A percentile compares a stretch with the other conserved stretches of the same genome.
These are phyloP conservation scores for Myotis pilosus DNA, from an alignment of 2,797 vertebrate species.

Conservation along the genomic window DNA sequence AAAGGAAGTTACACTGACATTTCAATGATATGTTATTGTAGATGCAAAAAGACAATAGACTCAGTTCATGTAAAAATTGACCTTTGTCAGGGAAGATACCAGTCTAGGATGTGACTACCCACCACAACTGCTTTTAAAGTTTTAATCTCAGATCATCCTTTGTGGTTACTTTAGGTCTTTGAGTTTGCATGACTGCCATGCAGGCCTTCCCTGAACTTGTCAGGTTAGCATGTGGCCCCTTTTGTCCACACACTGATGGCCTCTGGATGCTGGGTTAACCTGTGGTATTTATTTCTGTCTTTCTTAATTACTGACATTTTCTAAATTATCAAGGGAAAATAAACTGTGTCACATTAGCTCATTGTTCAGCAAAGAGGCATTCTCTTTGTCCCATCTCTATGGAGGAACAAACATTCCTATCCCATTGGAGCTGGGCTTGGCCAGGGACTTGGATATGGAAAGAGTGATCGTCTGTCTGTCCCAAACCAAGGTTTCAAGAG, in stretches of 20 bases:
- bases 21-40: accelerated
- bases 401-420: not conserved
- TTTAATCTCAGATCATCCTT: no score
- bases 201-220: no score
- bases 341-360: not conserved
- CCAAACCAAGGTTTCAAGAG: not conserved
- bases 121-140: no score
- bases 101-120: no score
- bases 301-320: not conserved
- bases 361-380: not conserved
- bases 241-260: not conserved
- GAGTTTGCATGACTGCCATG: no score
- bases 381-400: not conserved
- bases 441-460: not conserved
- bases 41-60: no score
- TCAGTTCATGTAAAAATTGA: no score
- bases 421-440: not conserved
- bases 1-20: no score
- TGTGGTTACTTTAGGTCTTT: no score
- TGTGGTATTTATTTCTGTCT: not conserved
- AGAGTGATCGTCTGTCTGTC: not conserved
- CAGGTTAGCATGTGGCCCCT: no score
- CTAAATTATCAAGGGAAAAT: not conserved
- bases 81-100: no score
- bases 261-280: not conserved